phyloP scores from a whole-genome alignment of 2,113 vertebrate genomes.

The Oncorhynchus nerka region DNA sequence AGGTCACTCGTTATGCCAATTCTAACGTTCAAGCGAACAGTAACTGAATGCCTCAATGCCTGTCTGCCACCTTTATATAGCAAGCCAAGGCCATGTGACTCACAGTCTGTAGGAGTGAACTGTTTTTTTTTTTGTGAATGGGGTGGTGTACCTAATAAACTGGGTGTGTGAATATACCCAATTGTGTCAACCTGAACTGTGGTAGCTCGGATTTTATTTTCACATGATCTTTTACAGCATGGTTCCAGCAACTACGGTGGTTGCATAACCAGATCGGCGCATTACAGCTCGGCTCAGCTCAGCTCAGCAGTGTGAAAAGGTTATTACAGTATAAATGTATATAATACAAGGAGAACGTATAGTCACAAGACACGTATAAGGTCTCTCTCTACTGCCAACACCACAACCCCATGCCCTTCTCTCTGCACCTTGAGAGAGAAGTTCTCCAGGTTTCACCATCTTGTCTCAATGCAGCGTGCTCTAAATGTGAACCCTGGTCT shows the following conservation, averaged over 20 bases:
- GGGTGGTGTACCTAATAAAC: no score
- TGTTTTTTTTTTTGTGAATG: no score
- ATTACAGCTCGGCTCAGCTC: no score
- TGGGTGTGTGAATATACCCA: background rate
- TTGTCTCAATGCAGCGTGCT: constrained; percentile 31
- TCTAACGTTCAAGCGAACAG: no score
- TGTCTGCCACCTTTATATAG: no score
- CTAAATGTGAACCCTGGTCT: constrained; percentile 44
- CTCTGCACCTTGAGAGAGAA: constrained; percentile 4
- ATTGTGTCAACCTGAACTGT: background rate
- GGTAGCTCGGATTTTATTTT: background rate
- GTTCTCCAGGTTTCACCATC: background rate
- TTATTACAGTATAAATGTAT: background rate
- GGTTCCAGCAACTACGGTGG: no score
- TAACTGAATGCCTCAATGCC: no score
- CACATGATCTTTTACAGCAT: background rate
- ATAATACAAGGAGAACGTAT: background rate
- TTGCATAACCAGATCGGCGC: no score
- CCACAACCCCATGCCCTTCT: background rate
- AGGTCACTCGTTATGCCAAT: no score
- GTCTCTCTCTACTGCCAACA: background rate
- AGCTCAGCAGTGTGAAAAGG: no score
- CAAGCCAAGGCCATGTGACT: no score
- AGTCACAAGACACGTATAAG: background rate
- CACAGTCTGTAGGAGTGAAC: no score